Conservation (phyloP, 2,797 vertebrate species). For the Myiothlypis coronata region DNA sequence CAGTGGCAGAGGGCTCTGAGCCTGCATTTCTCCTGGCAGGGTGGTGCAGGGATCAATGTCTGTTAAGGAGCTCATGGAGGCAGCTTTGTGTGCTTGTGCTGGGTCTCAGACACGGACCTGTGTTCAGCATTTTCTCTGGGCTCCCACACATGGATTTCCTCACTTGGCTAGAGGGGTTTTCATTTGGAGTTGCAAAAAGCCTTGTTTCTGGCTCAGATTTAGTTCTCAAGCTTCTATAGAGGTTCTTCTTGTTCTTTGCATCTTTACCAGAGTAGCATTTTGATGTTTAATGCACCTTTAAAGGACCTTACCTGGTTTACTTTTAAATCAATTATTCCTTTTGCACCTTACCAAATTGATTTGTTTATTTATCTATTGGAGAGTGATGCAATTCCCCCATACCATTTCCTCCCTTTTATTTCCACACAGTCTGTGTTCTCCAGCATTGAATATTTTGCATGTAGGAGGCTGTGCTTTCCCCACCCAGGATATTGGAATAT, state of each 20-base stretch:
- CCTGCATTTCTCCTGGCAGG: not conserved
- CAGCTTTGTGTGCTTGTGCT: not conserved
- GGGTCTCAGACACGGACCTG: not conserved
- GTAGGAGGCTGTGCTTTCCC: not conserved
- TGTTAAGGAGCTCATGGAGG: not conserved
- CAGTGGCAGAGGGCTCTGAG: not conserved
- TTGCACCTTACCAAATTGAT: not conserved
- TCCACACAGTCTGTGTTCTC: not conserved
- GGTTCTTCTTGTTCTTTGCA: not conserved
- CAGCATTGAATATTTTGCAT: accelerated
- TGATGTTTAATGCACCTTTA: not conserved
- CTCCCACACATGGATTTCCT: not conserved
- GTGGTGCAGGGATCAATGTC: not conserved
- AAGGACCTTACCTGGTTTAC: not conserved
- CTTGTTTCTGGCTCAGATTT: not conserved
- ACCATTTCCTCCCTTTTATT: not conserved
- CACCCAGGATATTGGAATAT: not conserved
- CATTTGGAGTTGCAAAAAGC: not conserved
- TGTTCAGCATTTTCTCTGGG: not conserved
- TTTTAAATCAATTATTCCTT: not conserved
- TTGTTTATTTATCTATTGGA: not conserved
- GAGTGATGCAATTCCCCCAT: not conserved
- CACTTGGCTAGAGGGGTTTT: not conserved
- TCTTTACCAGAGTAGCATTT: accelerated
- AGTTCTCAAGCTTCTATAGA: not conserved